Percentiles rank a stretch among this genome's conserved stretches.
These are phyloP conservation scores for Pyrgilauda ruficollis DNA, from an alignment of 2,113 vertebrate species.

Conservation along the genomic window DNA sequence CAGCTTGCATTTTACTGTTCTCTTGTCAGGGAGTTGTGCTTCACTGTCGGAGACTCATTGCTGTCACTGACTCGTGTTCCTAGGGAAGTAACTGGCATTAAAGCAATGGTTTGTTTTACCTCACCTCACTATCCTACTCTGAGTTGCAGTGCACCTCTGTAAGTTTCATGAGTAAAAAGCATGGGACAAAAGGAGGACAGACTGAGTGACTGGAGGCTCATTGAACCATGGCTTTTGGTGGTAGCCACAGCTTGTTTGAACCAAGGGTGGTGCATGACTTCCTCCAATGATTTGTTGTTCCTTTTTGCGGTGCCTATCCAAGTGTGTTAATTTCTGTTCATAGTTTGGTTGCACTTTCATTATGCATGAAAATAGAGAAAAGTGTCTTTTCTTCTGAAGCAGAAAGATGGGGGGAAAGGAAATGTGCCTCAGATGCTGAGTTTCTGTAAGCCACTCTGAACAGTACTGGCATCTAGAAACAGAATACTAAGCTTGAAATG, in stretches of 20 bases:
- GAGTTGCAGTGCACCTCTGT: background rate
- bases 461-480: background rate
- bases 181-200: background rate
- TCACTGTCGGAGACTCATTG: background rate
- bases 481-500: background rate
- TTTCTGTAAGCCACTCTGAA: background rate
- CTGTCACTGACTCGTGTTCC: background rate
- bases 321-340: background rate
- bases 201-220: background rate
- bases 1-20: background rate
- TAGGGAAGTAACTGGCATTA: background rate
- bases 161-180: background rate
- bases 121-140: background rate
- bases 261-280: background rate
- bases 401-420: background rate
- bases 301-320: background rate
- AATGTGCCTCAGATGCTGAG: background rate
- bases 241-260: background rate
- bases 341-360: background rate
- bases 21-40: background rate
- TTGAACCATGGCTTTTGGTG: background rate
- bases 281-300: background rate
- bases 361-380: background rate
- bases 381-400: background rate
- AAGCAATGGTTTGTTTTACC: background rate